Conservation (phyloP, 2,113 vertebrate genomes). For the Eclectus roratus region DNA sequence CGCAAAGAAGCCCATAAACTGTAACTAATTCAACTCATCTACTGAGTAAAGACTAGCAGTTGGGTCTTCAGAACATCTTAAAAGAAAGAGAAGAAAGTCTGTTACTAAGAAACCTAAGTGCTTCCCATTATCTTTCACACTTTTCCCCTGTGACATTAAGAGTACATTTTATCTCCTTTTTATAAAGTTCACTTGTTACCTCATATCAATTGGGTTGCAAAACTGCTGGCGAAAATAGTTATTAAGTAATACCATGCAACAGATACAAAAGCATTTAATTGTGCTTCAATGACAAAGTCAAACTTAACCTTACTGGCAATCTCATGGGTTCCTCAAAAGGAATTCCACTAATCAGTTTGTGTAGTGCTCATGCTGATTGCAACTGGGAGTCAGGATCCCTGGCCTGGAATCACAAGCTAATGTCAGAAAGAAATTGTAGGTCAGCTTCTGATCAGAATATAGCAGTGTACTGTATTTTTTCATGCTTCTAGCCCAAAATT, state of each 20-base stretch:
- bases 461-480: background rate
- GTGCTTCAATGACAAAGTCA: background rate
- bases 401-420: background rate
- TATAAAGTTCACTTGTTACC: background rate
- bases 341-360: background rate
- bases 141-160: background rate
- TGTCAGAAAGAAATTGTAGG: background rate
- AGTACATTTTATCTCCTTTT: background rate
- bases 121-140: background rate
- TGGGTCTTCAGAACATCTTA: background rate
- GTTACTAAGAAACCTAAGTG: background rate
- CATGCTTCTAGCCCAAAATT: background rate
- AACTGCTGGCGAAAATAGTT: background rate
- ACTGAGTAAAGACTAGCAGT: background rate
- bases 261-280: slow-evolving; percentile 15
- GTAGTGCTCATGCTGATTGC: background rate
- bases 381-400: background rate
- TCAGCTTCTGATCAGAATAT: background rate
- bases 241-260: background rate
- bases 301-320: background rate
- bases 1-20: background rate
- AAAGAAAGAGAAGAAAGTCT: background rate
- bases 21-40: background rate
- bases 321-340: background rate
- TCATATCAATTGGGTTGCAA: background rate